Evolutionary conservation across 2,888 invertebrate species (phyloP).

Genomic region (Spilarctia lutea): DNA sequence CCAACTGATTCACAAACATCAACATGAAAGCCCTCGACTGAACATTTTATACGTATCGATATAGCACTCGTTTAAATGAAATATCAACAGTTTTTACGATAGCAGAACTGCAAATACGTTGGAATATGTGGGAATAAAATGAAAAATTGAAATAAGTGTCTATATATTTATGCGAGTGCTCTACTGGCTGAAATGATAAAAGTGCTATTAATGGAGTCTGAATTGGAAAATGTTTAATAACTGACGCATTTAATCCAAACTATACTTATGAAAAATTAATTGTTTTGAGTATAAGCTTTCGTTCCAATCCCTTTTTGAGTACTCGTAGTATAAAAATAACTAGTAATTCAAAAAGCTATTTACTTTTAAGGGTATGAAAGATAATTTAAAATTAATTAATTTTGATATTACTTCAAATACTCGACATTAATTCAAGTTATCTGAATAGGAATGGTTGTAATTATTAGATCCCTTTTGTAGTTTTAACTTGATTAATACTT

Average conservation of each 20-base stretch:
- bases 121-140: neutral
- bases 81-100: neutral
- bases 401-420: constrained; percentile 24
- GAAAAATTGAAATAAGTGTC: neutral
- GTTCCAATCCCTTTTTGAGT: neutral
- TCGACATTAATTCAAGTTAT: neutral
- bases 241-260: constrained; percentile 23
- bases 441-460: neutral
- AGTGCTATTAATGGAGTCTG: constrained; percentile 56
- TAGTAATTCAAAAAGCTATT: constrained; percentile 1
- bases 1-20: neutral
- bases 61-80: neutral
- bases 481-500: neutral
- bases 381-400: constrained; percentile 26
- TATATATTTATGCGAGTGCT: neutral
- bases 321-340: neutral
- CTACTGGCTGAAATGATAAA: constrained; percentile 53
- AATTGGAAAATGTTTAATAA: constrained; percentile 61
- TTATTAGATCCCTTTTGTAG: constrained; percentile 6
- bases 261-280: constrained; percentile 33
- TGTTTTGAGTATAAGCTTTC: neutral
- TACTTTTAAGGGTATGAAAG: constrained; percentile 6
- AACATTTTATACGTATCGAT: neutral
- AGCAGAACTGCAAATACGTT: neutral
- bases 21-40: neutral